Conservation (phyloP, 1,140 invertebrate species). For the Temnothorax curvispinosus region DNA sequence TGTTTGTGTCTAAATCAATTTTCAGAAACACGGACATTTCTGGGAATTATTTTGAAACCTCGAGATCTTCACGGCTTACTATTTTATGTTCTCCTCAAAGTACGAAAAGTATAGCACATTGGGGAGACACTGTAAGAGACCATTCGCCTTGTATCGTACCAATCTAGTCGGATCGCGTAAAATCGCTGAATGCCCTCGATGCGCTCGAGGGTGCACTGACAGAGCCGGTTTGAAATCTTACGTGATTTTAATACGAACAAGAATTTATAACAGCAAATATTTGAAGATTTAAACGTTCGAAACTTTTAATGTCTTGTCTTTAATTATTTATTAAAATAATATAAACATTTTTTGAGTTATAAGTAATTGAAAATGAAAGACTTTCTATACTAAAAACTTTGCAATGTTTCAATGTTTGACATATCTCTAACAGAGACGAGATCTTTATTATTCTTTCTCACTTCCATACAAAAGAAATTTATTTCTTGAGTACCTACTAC, state of each 20-base stretch:
- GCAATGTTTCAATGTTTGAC: too few species aligned
- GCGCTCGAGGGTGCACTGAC: not conserved
- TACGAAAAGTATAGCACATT: not conserved
- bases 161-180: constrained; percentile 34
- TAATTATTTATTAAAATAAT: not conserved
- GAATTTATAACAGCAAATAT: not conserved
- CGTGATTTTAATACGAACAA: constrained; percentile 7
- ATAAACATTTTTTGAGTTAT: not conserved
- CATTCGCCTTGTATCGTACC: constrained; percentile 15
- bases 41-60: constrained; percentile 3
- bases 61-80: not conserved
- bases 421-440: not conserved
- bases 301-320: not conserved
- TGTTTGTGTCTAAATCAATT: not conserved
- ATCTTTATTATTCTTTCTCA: not conserved
- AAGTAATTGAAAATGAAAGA: too few species aligned
- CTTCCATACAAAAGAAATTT: not conserved
- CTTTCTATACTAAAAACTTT: too few species aligned
- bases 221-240: not conserved
- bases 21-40: not conserved
- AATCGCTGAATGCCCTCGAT: constrained; percentile 19
- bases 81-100: constrained; percentile 22
- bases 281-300: not conserved
- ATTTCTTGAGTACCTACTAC: not conserved
- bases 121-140: not conserved